Base-by-base conservation (phyloP, 2,888 invertebrate species). In the Rhagium mordax region DNA sequence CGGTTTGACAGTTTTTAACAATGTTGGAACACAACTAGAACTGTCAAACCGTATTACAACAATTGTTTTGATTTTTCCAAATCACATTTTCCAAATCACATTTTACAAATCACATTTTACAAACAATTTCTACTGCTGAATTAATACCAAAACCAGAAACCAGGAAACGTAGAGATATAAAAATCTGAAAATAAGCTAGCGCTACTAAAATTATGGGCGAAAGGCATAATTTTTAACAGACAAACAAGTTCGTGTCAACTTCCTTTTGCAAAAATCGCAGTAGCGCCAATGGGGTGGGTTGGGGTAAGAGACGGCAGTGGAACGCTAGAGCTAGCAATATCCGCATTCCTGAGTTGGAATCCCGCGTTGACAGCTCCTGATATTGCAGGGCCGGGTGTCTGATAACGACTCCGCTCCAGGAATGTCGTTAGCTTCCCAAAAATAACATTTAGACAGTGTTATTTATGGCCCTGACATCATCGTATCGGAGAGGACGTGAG, bases 391-490 rank as follows among this genome's bases (percentile, higher is more conserved):
- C 74, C 74, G 79, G 85, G 85, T 84, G 85, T 86, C 84, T 85
- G 86, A 86, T 86, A 86, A 85, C 85, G 85, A 84, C 84, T 83
- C 80, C 78, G 85, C 84, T 86, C 84, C 85, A 84, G 87, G 88
- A 87, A 88, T 87, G 87, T 87, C 87, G 87, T 87, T 88, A 87
- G 87, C 87, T 87, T 78, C 85, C 86, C 87, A 87, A 87, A 88
- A 87, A 87, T 88, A 87, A 88, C 87, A 85, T 86, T 87, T 86
- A 86, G 86, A 86, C 85, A 86, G 84, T 82, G 87, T 87, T 87
- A 87, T 87, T 87, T 87, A 87, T 87, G 85, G 86, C 83, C 82
- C 82, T 84, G 85, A 84, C 85, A 83, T 81, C 79, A 81, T 82
- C 74, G 78, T 76, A 75, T 75, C 76, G 75, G 68, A 64, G 62